These are phyloP conservation scores for Microplitis demolitor DNA, from an alignment of 1,140 invertebrate genomes.

Conservation along the genomic window DNA sequence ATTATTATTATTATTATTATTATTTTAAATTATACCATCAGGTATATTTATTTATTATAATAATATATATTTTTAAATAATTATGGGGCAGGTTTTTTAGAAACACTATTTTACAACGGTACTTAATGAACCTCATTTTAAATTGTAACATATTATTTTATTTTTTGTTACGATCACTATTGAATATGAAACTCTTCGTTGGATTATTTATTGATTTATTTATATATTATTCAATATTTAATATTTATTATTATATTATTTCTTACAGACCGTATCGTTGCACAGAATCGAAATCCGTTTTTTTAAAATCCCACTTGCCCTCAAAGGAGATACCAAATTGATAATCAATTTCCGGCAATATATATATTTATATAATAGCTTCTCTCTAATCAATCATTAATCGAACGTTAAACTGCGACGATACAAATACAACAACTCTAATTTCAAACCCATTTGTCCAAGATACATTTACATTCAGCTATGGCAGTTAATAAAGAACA, in stretches of 20 bases:
- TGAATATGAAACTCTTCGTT: conserved; percentile 18
- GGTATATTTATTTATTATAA: not conserved
- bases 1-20: not conserved
- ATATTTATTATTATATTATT: not conserved
- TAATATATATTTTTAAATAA: conserved; percentile 2
- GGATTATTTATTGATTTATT: not conserved
- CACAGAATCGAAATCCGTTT: not conserved
- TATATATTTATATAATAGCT: no score
- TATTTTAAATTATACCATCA: not conserved
- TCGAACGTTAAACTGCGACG: not conserved
- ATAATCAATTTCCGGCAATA: no score
- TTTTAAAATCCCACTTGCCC: no score
- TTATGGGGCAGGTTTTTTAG: conserved; percentile 7
- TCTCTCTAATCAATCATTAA: not conserved
- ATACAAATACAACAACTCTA: not conserved
- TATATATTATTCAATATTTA: not conserved
- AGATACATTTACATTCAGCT: conserved; percentile 14
- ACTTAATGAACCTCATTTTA: not conserved
- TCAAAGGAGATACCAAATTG: no score
- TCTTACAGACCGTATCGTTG: conserved; percentile 2
- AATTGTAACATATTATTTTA: conserved; percentile 15
- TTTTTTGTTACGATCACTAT: not conserved
- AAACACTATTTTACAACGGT: conserved; percentile 11
- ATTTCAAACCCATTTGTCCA: not conserved
- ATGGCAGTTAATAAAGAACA: conserved; percentile 20